phyloP scores from a whole-genome alignment of 1,140 invertebrate species.

The Achatina immaculata region DNA sequence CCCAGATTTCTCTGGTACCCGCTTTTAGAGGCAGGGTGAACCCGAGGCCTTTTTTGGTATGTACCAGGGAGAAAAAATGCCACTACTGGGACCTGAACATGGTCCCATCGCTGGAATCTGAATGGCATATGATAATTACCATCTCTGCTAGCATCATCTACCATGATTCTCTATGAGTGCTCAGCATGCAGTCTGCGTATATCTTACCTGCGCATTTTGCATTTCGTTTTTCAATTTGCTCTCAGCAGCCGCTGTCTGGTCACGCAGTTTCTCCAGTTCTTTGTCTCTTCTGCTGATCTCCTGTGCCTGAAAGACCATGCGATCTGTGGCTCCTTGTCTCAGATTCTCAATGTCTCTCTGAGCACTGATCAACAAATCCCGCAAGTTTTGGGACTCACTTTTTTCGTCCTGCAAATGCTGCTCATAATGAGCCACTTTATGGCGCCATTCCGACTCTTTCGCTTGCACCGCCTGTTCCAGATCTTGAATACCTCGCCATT shows the following conservation, averaged over 20 bases:
- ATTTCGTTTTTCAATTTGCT: no score
- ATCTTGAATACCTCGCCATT: conserved; percentile 41
- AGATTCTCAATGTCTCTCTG: conserved; percentile 66
- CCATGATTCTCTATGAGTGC: no score
- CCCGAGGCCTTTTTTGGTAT: no score
- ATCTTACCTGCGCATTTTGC: no score
- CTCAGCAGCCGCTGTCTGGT: conserved; percentile 47
- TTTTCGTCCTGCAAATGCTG: conserved; percentile 61
- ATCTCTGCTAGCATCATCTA: no score
- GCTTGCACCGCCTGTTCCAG: conserved; percentile 48
- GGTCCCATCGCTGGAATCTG: no score
- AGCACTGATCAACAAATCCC: conserved; percentile 66
- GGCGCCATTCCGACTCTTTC: conserved; percentile 54
- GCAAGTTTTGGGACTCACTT: conserved; percentile 60
- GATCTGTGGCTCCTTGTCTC: conserved; percentile 55
- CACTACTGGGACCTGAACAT: no score
- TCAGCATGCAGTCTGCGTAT: no score
- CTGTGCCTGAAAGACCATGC: conserved; percentile 51
- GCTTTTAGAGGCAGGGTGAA: no score
- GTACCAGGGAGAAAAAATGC: no score
- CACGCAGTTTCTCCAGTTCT: conserved; percentile 56
- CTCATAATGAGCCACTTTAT: conserved; percentile 50
- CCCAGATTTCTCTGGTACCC: no score
- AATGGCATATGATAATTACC: no score
- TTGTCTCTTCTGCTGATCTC: conserved; percentile 46